Conservation (phyloP, 35 echinoderm and acorn worm species). For the Ophioderma brevispina region DNA sequence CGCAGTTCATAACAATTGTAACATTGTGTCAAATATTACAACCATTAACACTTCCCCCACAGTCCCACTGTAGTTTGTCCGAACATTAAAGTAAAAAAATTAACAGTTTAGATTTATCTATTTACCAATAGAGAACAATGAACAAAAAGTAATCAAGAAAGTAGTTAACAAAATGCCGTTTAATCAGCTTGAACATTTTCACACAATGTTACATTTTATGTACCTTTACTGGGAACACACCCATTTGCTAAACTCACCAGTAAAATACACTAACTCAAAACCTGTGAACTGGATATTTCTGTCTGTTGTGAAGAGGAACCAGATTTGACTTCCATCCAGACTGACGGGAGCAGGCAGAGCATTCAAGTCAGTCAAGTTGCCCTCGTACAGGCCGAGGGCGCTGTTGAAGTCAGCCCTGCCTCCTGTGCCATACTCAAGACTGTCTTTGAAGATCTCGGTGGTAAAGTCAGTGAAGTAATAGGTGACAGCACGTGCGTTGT, state of each 20-base stretch:
- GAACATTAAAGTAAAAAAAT: too few species aligned
- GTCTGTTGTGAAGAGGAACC: constrained; percentile 30
- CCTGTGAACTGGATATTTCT: constrained; percentile 28
- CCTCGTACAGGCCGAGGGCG: neutral
- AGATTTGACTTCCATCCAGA: neutral
- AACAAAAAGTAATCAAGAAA: too few species aligned
- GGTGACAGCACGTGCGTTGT: constrained; percentile 47
- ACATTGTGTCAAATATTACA: too few species aligned
- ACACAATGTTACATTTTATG: too few species aligned
- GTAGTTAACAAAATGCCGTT: too few species aligned
- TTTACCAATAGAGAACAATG: too few species aligned
- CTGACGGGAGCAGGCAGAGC: neutral
- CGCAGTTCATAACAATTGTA: too few species aligned
- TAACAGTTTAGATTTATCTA: too few species aligned
- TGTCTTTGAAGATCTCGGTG: constrained; percentile 33
- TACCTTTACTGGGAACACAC: too few species aligned
- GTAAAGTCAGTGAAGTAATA: constrained; percentile 17
- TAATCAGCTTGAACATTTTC: too few species aligned
- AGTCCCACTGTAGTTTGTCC: too few species aligned
- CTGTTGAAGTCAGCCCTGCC: neutral
- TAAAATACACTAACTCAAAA: neutral
- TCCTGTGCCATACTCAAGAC: neutral
- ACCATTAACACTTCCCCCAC: too few species aligned
- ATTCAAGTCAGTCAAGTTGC: neutral
- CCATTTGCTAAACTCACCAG: constrained; percentile 34